Evolutionary conservation across 2,888 invertebrate genomes (phyloP).

Genomic region (Zaprionus obscuricornis): DNA sequence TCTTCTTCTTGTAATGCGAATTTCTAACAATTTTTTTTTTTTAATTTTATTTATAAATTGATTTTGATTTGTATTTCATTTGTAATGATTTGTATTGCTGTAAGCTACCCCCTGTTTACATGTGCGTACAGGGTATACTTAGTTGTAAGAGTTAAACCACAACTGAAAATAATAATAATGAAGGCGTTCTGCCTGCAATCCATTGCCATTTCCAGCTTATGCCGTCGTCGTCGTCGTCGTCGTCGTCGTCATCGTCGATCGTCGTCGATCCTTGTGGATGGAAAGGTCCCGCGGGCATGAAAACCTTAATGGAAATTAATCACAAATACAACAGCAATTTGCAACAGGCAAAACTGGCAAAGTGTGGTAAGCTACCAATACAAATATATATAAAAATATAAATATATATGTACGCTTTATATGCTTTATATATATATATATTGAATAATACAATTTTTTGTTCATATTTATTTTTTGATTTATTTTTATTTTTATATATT

Average conservation of each 20-base stretch:
- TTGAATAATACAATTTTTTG: conserved; percentile 17
- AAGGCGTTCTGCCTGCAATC: conserved; percentile 80
- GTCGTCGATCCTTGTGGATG: conserved; percentile 34
- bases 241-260: conserved; percentile 11
- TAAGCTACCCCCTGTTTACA: background rate
- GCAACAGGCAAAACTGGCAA: conserved; percentile 6
- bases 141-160: conserved; percentile 24
- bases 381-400: too few relatives aligned
- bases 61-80: too few relatives aligned
- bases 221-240: conserved; percentile 14
- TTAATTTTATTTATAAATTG: background rate
- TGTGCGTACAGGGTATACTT: too few relatives aligned
- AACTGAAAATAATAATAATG: conserved; percentile 73
- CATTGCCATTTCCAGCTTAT: conserved; percentile 61
- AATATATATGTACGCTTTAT: too few relatives aligned
- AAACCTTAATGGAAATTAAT: conserved; percentile 64
- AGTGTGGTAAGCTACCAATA: conserved; percentile 15
- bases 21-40: background rate
- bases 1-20: too few relatives aligned
- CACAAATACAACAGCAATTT: conserved; percentile 58
- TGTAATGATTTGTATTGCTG: too few relatives aligned
- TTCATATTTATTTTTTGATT: conserved; percentile 57
- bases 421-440: conserved; percentile 15
- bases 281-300: conserved; percentile 12
- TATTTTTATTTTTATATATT: conserved; percentile 17